Percentiles rank a stretch among this genome's conserved stretches.
Conservation (phyloP, 2,888 invertebrate genomes). For the Anodontia alba region DNA sequence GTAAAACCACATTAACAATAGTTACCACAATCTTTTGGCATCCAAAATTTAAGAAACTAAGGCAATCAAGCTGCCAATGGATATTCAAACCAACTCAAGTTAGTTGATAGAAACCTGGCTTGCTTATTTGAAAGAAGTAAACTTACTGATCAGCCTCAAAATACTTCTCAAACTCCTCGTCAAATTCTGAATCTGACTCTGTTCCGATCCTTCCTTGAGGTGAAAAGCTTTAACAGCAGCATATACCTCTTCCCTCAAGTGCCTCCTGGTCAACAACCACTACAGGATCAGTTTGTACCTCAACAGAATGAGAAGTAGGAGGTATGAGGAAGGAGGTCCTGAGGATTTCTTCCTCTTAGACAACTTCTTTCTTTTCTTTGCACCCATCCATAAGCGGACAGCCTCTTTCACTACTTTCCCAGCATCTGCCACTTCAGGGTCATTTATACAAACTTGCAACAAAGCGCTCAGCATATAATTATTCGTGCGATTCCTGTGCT, state of each 20-base stretch:
- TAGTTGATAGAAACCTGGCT: background rate
- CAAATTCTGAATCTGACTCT: slow-evolving; percentile 5
- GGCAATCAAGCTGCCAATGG: background rate
- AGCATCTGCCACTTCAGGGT: background rate
- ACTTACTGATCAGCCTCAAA: background rate
- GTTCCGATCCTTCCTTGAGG: background rate
- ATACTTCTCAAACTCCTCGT: background rate
- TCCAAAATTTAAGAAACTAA: too few species aligned
- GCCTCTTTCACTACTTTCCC: slow-evolving; percentile 6
- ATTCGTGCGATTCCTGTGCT: slow-evolving; percentile 28
- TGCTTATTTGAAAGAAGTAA: background rate
- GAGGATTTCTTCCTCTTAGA: background rate
- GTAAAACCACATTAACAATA: too few species aligned
- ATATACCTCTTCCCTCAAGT: background rate
- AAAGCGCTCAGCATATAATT: slow-evolving; percentile 13
- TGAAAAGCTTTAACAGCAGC: background rate
- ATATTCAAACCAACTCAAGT: background rate
- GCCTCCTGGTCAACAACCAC: background rate
- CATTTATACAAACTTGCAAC: slow-evolving; percentile 19
- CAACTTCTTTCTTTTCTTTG: slow-evolving; percentile 18
- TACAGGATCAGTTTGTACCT: slow-evolving; percentile 1
- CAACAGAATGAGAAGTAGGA: background rate
- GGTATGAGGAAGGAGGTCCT: background rate
- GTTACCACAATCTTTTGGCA: too few species aligned
- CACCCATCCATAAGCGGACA: background rate